Evolutionary conservation across 2,888 invertebrate genomes (phyloP), one percentile per base, ranked within the genome.

Genomic region (Vandiemenella viatica): DNA sequence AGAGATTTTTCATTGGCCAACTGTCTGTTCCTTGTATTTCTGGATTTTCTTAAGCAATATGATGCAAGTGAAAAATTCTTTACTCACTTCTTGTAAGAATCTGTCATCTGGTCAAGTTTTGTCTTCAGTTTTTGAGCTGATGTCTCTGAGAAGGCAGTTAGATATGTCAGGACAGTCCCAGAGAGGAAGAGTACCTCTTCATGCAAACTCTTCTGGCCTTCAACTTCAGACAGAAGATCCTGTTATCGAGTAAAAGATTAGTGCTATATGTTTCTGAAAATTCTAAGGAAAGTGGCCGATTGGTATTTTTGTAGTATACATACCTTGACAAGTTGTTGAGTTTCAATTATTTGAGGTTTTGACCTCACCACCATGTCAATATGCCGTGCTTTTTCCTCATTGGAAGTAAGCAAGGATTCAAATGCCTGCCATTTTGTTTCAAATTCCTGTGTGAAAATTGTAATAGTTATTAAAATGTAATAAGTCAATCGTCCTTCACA

Each of bases 311-410:
- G 32, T 37, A 5, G 17, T 40, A n/a, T 40, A 66, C 71, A 70
- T 60, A 85, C 85, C 73, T 82, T 76, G 56, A 86, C 66, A 54
- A 77, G 74, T 65, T 77, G 77, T 61, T 79, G 77, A 54, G 80
- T 80, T 60, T 84, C 83, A 53, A 77, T 67, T 54, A 87, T 76
- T 60, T 83, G 80, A 56, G 80, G 75, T 61, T 80, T 79, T 44
- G 82, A 87, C 59, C 80, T 73, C 45, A 87, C 82, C 53, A 74
- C 75, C 49, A 76, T 75, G 64, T 90, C 89, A 56, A 88, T 72
- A 66, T 86, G 83, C 57, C 83, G 77, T 58, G 77, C 74, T 52
- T 81, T 75, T 64, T 88, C 88, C 50, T 82, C 80, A 46, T 81
- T 76, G 5, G 80, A 77, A 26, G 76, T 77, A 52, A 86, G 64